Evolutionary conservation across 2,113 vertebrate species (phyloP).

Genomic region (Leuciscus idus): DNA sequence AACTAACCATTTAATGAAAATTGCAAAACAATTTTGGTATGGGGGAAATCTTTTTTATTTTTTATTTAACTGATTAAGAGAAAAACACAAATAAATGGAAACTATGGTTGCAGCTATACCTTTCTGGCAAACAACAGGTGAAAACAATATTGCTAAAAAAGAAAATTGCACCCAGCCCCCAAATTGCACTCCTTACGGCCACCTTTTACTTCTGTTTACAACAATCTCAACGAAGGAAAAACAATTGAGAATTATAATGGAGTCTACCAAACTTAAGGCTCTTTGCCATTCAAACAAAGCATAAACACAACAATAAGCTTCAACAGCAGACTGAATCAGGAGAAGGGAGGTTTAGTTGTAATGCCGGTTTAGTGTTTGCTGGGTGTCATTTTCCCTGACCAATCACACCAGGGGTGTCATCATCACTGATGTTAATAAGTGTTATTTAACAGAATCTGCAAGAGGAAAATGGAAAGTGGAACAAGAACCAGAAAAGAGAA

Average conservation of each 20-base stretch:
- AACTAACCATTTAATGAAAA: not conserved
- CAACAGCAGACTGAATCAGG: not conserved
- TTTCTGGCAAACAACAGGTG: not conserved
- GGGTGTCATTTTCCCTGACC: not conserved
- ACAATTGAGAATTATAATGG: not conserved
- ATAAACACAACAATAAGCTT: constrained; percentile 5
- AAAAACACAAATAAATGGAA: not conserved
- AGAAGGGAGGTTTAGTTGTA: constrained; percentile 9
- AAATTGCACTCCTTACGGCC: not conserved
- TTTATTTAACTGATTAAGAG: not conserved
- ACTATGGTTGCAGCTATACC: not conserved
- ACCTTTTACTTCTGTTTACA: not conserved
- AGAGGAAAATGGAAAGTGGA: not conserved
- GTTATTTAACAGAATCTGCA: not conserved
- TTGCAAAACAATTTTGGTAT: not conserved
- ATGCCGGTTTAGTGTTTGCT: not conserved
- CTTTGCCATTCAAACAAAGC: not conserved
- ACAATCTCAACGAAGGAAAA: not conserved
- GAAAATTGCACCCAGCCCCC: not conserved
- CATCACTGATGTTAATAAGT: not conserved
- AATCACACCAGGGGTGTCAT: not conserved
- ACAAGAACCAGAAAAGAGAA: not conserved
- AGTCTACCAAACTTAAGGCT: not conserved
- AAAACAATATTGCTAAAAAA: not conserved
- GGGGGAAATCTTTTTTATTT: not conserved